Evolutionary conservation across 2,888 invertebrate genomes (phyloP).

Genomic region (Meghimatium bilineatum): DNA sequence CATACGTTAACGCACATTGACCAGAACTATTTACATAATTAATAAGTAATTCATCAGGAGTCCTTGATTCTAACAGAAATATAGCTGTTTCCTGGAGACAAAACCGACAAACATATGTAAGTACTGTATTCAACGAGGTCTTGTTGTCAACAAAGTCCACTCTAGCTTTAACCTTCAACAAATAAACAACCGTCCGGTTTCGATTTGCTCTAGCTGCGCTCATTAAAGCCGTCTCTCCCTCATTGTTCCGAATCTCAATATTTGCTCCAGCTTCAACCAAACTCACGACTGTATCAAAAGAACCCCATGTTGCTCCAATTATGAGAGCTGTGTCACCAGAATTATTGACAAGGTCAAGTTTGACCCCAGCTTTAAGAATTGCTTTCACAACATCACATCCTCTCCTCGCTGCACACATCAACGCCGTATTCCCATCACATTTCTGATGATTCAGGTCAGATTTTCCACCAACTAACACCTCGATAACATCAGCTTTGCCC

Average conservation of each 20-base stretch:
- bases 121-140: slow-evolving; percentile 15
- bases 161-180: slow-evolving; percentile 19
- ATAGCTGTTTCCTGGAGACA: slow-evolving; percentile 25
- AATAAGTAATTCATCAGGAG: slow-evolving; percentile 18
- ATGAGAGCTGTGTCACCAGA: slow-evolving; percentile 35
- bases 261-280: slow-evolving; percentile 35
- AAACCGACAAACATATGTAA: slow-evolving; percentile 21
- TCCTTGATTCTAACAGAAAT: slow-evolving; percentile 6
- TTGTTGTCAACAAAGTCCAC: slow-evolving; percentile 17
- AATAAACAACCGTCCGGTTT: slow-evolving; percentile 19
- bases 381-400: slow-evolving; percentile 27
- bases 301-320: slow-evolving; percentile 26
- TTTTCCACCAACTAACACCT: slow-evolving; percentile 30
- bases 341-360: not conserved
- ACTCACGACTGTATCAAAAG: slow-evolving; percentile 25
- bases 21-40: slow-evolving; percentile 29
- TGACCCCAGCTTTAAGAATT: slow-evolving; percentile 17
- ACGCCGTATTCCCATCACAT: slow-evolving; percentile 36
- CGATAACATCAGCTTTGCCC: slow-evolving; percentile 38
- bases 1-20: slow-evolving; percentile 28
- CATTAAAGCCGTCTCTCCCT: slow-evolving; percentile 50
- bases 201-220: slow-evolving; percentile 43
- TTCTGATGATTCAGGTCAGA: slow-evolving; percentile 38
- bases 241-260: slow-evolving; percentile 41
- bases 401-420: slow-evolving; percentile 39